Conservation (phyloP, 2,888 invertebrate genomes). For the Leucophenga montana region DNA sequence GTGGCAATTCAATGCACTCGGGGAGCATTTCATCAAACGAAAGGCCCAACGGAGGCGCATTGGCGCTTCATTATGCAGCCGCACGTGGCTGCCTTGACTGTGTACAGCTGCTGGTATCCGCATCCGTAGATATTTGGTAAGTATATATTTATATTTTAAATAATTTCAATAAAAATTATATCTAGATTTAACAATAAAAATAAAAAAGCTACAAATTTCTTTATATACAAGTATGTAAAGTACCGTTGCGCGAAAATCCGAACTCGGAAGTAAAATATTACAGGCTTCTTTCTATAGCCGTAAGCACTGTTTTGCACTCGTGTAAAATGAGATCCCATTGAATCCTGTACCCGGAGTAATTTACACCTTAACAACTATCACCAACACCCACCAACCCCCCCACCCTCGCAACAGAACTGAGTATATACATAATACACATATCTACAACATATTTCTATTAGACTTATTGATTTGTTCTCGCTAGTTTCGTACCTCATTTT, state of each 20-base stretch:
- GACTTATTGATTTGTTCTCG: too few relatives aligned
- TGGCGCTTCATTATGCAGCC: conserved; percentile 90
- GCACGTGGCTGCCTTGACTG: conserved; percentile 90
- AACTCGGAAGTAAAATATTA: too few relatives aligned
- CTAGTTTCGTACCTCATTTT: conserved; percentile 22
- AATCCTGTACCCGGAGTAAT: too few relatives aligned
- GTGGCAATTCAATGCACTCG: conserved; percentile 68
- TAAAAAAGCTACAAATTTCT: not conserved
- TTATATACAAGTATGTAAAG: not conserved
- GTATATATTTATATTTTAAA: too few relatives aligned
- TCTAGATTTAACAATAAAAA: not conserved
- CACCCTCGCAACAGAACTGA: too few relatives aligned
- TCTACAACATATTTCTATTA: too few relatives aligned
- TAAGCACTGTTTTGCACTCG: too few relatives aligned
- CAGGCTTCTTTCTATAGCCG: too few relatives aligned
- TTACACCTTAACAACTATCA: too few relatives aligned
- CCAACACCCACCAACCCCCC: too few relatives aligned
- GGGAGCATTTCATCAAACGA: conserved; percentile 71
- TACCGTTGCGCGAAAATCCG: conserved; percentile 31
- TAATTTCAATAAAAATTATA: conserved; percentile 5
- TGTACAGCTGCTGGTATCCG: conserved; percentile 85
- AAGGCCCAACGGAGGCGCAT: conserved; percentile 77
- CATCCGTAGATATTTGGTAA: conserved; percentile 86
- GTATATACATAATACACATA: too few relatives aligned
- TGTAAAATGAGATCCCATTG: too few relatives aligned